Base-by-base conservation (phyloP, 2,888 invertebrate species). In the Octonoba sinensis region DNA sequence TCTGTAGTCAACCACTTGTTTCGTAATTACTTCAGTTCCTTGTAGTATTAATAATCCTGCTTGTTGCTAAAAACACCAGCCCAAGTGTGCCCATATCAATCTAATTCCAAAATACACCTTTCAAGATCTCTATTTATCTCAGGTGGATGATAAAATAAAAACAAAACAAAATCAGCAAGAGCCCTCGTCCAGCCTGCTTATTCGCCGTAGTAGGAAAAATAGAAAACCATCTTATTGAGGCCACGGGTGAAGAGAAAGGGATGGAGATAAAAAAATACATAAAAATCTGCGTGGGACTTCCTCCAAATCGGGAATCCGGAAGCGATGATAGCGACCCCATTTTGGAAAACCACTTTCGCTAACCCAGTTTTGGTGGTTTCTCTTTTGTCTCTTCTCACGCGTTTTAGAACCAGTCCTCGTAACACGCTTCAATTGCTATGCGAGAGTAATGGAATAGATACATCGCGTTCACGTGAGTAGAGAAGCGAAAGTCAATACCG, bases 221-320 rank as follows among this genome's bases (percentile, higher is more conserved):
- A 54, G 36, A 70, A 27, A 76, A 51, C 27, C 51, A 46, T 36
- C 16, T 57, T 65, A 81, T 81, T 81, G 73, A 73, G 79, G 79
- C 69, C 73, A 81, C 76, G 59, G 75, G 60, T 74, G 24, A 47
- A 77, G 64, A 65, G 76, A 77, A 77, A 77, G 76, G 76, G 70
- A 70, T 44, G 62, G 60, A 59, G 54, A 67, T 59, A 59, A 57
- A 57, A 49, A 22, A 69, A 46, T 54, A 78, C 20, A 72, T 44
- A 77, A 77, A 64, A 62, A 44, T 27, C 64, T 20, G 78, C 71
- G 79, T 66, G 79, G 73, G 73, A 81, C 79, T 81, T 81, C 79
- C 79, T 81, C 64, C 66, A 72, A 74, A 73, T 64, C 27, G 73
- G 79, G 79, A 81, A 81, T 81, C 79, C 79, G 79, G 79, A 81